Percentiles rank a stretch among this genome's conserved stretches.
phyloP scores from a whole-genome alignment of 2,888 invertebrate genomes.

The Plebejus argus region DNA sequence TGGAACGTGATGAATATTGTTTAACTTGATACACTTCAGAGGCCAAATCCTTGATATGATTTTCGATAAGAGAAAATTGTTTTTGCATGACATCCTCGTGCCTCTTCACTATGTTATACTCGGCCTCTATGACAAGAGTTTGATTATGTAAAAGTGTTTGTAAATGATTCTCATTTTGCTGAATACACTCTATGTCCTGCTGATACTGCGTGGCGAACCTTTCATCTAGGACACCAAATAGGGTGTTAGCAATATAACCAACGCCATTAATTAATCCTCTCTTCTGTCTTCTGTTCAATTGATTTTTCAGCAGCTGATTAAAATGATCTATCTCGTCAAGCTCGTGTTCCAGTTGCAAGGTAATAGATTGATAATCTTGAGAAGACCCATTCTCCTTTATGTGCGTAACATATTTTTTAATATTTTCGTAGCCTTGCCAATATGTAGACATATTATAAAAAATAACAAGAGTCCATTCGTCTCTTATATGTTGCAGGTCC shows the following conservation, averaged over 20 bases:
- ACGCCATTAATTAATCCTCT: conserved; percentile 34
- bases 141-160: conserved; percentile 26
- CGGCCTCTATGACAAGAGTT: conserved; percentile 28
- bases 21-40: conserved; percentile 2
- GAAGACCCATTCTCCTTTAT: neutral
- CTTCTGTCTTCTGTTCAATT: conserved; percentile 21
- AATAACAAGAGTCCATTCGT: conserved; percentile 35
- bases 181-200: conserved; percentile 26
- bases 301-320: conserved; percentile 30
- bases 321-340: conserved; percentile 28
- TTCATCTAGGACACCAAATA: conserved; percentile 34
- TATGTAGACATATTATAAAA: conserved; percentile 35
- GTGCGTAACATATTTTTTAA: conserved; percentile 30
- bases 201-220: conserved; percentile 29
- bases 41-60: conserved; percentile 22
- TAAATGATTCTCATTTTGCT: conserved; percentile 32
- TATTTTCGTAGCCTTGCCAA: conserved; percentile 25
- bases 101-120: conserved; percentile 32
- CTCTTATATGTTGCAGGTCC: conserved; percentile 32
- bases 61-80: conserved; percentile 29
- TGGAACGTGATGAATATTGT: conserved; percentile 11
- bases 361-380: neutral
- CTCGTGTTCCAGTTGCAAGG: conserved; percentile 30
- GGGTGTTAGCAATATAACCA: conserved; percentile 33
- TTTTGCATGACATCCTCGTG: conserved; percentile 29